Conservation (phyloP, 2,888 invertebrate genomes). For the Cylloceria caligata region DNA sequence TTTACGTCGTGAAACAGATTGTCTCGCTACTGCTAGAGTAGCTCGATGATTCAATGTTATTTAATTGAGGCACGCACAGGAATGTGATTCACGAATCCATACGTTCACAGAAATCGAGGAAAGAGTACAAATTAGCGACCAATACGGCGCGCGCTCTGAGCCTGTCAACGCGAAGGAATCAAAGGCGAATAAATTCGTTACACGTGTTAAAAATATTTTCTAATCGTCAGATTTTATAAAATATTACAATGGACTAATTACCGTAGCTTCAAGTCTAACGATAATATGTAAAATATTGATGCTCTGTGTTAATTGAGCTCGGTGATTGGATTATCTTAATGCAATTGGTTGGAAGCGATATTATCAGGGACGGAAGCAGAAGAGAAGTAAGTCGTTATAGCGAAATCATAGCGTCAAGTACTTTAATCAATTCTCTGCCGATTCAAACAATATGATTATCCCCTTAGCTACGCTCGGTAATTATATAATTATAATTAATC, state of each 20-base stretch:
- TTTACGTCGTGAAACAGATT: too few species aligned
- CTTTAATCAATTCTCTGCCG: slow-evolving; percentile 47
- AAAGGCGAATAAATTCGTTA: too few species aligned
- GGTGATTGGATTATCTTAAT: slow-evolving; percentile 10
- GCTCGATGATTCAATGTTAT: too few species aligned
- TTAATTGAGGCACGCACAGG: too few species aligned
- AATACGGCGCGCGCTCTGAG: too few species aligned
- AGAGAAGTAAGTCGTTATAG: slow-evolving; percentile 15
- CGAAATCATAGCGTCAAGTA: slow-evolving; percentile 32
- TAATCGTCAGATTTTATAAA: background rate
- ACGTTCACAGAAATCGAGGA: too few species aligned
- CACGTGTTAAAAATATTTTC: too few species aligned
- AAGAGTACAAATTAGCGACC: too few species aligned
- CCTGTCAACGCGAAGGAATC: too few species aligned
- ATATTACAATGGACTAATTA: background rate
- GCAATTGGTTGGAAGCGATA: slow-evolving; percentile 27
- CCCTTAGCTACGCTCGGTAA: slow-evolving; percentile 12
- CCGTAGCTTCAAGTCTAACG: background rate
- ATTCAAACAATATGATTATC: slow-evolving; percentile 45
- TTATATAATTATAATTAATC: slow-evolving; percentile 43
- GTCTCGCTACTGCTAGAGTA: too few species aligned
- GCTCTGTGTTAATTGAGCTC: background rate
- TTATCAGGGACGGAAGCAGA: background rate
- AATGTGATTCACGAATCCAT: too few species aligned
- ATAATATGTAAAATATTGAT: slow-evolving; percentile 1